Percentiles rank a stretch among this genome's conserved stretches.
phyloP scores from a whole-genome alignment of 2,113 vertebrate genomes.

The Vulpes lagopus region DNA sequence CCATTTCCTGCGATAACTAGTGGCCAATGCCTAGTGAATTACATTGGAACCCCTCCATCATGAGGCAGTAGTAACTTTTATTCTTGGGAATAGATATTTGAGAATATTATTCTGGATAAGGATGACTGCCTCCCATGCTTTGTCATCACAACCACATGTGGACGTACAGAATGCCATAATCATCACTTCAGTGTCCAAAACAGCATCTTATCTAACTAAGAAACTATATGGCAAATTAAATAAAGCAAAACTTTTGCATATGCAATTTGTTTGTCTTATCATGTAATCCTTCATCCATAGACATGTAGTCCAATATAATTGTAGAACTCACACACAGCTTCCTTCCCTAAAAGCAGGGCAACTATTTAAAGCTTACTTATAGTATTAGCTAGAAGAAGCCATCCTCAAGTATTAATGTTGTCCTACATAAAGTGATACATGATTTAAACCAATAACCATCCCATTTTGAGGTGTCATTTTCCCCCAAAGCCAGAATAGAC shows the following conservation, averaged over 20 bases:
- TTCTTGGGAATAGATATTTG: background rate
- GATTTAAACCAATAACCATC: background rate
- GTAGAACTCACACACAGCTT: background rate
- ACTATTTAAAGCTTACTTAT: slow-evolving; percentile 14
- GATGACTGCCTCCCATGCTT: background rate
- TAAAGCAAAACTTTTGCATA: background rate
- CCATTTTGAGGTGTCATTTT: background rate
- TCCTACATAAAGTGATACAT: background rate
- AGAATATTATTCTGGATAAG: background rate
- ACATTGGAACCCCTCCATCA: background rate
- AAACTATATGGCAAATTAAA: background rate
- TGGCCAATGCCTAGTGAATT: background rate
- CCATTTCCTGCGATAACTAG: background rate
- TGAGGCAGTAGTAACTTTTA: background rate
- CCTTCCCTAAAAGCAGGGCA: background rate
- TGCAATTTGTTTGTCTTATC: background rate
- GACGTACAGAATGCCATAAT: background rate
- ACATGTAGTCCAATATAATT: background rate
- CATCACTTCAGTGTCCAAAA: background rate
- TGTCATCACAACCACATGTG: background rate
- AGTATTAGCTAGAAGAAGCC: background rate
- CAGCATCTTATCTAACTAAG: background rate
- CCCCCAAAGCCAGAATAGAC: background rate
- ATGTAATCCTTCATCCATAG: background rate
- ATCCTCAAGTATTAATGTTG: background rate